phyloP scores from a whole-genome alignment of 2,113 vertebrate genomes.

The Phylloscopus trochilus region DNA sequence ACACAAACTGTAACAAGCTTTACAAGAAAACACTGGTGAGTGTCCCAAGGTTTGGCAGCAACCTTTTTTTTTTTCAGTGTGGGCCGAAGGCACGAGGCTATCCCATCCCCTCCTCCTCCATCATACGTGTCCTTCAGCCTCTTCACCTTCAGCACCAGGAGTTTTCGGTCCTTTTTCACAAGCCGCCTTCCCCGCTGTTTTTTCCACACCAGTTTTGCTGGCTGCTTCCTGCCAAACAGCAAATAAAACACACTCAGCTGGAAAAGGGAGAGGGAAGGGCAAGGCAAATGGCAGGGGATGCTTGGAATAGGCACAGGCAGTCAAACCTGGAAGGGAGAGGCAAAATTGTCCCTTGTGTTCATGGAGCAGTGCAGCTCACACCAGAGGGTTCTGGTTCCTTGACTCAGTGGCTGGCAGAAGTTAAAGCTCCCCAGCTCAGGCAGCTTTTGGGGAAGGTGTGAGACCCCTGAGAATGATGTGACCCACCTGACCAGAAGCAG shows the following conservation, averaged over 20 bases:
- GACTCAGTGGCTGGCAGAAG: background rate
- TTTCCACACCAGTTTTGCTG: slow-evolving; percentile 51
- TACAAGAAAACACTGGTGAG: slow-evolving; percentile 70
- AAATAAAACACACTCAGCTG: background rate
- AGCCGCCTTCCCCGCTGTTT: background rate
- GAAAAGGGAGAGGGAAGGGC: background rate
- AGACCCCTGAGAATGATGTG: background rate
- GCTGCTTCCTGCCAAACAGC: slow-evolving; percentile 72
- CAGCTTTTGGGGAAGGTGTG: background rate
- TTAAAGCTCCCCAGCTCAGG: background rate
- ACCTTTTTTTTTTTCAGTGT: slow-evolving; percentile 23
- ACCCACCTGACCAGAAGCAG: background rate
- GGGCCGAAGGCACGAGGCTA: slow-evolving; percentile 35
- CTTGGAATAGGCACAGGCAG: background rate
- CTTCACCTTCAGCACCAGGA: background rate
- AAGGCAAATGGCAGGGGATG: background rate
- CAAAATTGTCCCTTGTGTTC: background rate
- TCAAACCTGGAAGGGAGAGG: background rate
- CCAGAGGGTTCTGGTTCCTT: fast-evolving
- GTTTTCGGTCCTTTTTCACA: background rate
- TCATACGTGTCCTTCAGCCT: slow-evolving; percentile 67
- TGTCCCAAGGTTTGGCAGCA: slow-evolving; percentile 72
- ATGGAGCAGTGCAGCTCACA: fast-evolving
- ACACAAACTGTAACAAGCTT: slow-evolving; percentile 74
- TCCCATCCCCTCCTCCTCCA: slow-evolving; percentile 42